Evolutionary conservation across 1,140 invertebrate species (phyloP), one percentile per base, ranked within the genome.

Genomic region (Meloidogyne hapla): DNA sequence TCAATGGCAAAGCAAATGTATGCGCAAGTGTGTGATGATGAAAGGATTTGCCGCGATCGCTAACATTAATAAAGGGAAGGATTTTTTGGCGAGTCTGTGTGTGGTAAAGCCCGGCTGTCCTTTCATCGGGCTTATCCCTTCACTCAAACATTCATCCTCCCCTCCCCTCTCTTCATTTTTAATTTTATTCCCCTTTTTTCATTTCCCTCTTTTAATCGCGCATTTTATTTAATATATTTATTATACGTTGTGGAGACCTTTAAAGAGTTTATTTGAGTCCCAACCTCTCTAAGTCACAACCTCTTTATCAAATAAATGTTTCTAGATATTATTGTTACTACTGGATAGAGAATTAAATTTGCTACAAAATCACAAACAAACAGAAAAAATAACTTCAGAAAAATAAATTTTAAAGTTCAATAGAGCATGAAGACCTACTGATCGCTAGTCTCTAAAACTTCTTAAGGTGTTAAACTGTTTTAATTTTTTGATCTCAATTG

Each of bases 51-150:
- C 45, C 45, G 45, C 48, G 48, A 56, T 56, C 48, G 45, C 45
- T 48, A 18, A 18, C 45, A 48, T 48, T 28, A 66, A 67, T 42
- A 67, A 67, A 21, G 64, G 64, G 65, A 38, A 66, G 2, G 5
- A n/a, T 21, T 67, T 21, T 6, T 67, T 33, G 18, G 8, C 21
- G 0, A n/a, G 62, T 26, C 25, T 67, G 28, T 8, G 40, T 33
- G 21, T 33, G 65, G 3, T 1, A 21, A 25, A 8, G 40, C 28
- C 65, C 65, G 38, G 18, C 18, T 15, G 64, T 40, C 64, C 18
- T 33, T 66, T 66, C 64, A 66, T 66, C 38, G 15, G 15, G 64
- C 64, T 66, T 15, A 66, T 33, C 64, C 26, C 62, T 33, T 8
- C 33, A 15, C 48, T n/a, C 18, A 56, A 66, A 23, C 28, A 42